phyloP scores from a whole-genome alignment of 2,113 vertebrate species.

The Myiopsitta monachus region DNA sequence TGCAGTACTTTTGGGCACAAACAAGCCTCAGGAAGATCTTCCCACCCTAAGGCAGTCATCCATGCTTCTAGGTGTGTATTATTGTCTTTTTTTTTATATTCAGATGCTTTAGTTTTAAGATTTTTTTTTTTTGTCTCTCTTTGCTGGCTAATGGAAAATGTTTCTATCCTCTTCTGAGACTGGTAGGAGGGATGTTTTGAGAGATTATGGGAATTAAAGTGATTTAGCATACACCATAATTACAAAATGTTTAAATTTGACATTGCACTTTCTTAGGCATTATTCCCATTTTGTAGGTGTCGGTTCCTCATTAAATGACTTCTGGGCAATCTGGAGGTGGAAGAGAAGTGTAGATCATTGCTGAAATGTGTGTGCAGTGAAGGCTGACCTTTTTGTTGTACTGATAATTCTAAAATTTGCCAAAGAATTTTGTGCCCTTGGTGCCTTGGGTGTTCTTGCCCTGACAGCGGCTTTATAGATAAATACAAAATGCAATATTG shows the following conservation, averaged over 20 bases:
- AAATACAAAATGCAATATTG: background rate
- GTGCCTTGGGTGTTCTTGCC: background rate
- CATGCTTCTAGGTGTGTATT: background rate
- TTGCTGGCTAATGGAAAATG: background rate
- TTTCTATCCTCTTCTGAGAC: background rate
- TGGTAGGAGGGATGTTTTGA: background rate
- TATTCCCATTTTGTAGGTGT: background rate
- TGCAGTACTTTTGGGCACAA: background rate
- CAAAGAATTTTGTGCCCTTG: background rate
- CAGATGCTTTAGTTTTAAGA: background rate
- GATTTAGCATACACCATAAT: background rate
- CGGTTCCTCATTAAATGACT: background rate
- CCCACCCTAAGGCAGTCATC: background rate
- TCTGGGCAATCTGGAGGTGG: background rate
- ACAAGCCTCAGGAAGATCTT: background rate
- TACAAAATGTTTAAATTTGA: background rate
- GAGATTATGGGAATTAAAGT: background rate
- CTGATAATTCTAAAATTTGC: background rate
- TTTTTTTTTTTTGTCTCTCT: background rate
- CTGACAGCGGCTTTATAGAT: background rate
- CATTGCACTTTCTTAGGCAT: background rate
- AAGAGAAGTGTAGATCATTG: background rate
- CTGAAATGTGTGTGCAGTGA: background rate
- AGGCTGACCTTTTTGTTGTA: background rate
- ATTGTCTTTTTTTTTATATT: background rate